These are phyloP conservation scores for Ranitomeya imitator DNA, from an alignment of 2,113 vertebrate genomes.

Conservation along the genomic window DNA sequence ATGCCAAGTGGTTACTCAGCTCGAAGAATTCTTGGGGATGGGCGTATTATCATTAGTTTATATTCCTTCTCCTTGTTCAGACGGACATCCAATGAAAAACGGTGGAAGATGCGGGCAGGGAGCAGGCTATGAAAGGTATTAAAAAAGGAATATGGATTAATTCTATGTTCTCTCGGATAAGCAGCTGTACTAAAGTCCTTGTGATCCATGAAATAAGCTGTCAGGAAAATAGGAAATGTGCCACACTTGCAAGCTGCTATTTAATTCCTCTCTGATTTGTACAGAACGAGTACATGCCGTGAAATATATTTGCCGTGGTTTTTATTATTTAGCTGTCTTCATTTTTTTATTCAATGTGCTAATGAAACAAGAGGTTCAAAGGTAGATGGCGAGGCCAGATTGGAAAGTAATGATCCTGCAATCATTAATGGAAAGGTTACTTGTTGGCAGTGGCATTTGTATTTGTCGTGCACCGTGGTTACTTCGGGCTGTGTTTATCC, in stretches of 20 bases:
- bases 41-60: constrained; percentile 65
- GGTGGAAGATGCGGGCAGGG: constrained; percentile 64
- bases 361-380: constrained; percentile 48
- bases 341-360: constrained; percentile 49
- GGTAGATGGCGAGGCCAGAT: background rate
- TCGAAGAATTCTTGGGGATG: constrained; percentile 65
- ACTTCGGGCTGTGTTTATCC: background rate
- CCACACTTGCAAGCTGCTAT: constrained; percentile 65
- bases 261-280: constrained; percentile 51
- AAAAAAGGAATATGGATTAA: constrained; percentile 72
- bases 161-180: constrained; percentile 73
- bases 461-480: background rate
- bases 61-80: constrained; percentile 67
- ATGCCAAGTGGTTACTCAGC: constrained; percentile 46
- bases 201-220: constrained; percentile 77
- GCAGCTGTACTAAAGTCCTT: constrained; percentile 70
- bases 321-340: constrained; percentile 47
- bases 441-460: background rate
- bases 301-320: background rate
- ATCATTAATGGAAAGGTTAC: constrained; percentile 17
- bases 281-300: background rate
- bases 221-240: constrained; percentile 69
- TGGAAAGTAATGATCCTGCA: constrained; percentile 40
- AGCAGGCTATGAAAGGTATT: constrained; percentile 69
- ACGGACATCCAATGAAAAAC: constrained; percentile 65